Conservation (phyloP, 2,888 invertebrate genomes). For the Tiliacea aurago region DNA sequence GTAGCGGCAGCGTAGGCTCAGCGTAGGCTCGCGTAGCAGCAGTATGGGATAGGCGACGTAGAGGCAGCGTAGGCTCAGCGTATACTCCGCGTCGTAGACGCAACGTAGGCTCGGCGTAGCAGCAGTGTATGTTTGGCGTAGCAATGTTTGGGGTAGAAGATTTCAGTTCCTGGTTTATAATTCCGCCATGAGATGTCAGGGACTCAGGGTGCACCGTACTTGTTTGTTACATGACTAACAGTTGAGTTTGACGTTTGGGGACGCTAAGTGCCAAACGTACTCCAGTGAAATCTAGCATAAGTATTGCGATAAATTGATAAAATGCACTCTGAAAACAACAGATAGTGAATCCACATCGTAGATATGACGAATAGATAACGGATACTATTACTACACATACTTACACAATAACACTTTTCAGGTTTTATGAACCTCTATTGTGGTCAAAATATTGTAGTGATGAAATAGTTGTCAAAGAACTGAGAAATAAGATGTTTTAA, state of each 20-base stretch:
- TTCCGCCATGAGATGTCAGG: background rate
- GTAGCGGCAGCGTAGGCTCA: background rate
- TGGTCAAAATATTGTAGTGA: constrained; percentile 1
- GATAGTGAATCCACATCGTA: constrained; percentile 33
- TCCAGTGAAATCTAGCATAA: constrained; percentile 43
- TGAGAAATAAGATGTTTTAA: background rate
- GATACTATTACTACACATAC: constrained; percentile 46
- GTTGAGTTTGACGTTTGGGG: constrained; percentile 13
- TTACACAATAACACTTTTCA: constrained; percentile 25
- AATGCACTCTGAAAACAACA: constrained; percentile 46
- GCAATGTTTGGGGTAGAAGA: background rate
- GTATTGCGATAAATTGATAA: constrained; percentile 46
- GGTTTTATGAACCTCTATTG: background rate
- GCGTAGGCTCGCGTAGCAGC: background rate
- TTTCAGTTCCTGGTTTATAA: background rate
- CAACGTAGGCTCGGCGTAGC: background rate
- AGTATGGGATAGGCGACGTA: background rate
- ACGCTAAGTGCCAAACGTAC: constrained; percentile 30
- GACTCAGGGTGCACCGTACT: background rate
- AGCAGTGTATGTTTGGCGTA: background rate
- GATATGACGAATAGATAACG: constrained; percentile 42
- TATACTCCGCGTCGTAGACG: background rate
- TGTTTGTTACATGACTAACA: background rate
- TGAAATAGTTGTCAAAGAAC: background rate
- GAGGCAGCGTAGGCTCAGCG: background rate